A percentile compares a stretch with the other conserved stretches of the same genome.
Conservation (phyloP, 2,797 vertebrate species). For the Eulemur coronatus region DNA sequence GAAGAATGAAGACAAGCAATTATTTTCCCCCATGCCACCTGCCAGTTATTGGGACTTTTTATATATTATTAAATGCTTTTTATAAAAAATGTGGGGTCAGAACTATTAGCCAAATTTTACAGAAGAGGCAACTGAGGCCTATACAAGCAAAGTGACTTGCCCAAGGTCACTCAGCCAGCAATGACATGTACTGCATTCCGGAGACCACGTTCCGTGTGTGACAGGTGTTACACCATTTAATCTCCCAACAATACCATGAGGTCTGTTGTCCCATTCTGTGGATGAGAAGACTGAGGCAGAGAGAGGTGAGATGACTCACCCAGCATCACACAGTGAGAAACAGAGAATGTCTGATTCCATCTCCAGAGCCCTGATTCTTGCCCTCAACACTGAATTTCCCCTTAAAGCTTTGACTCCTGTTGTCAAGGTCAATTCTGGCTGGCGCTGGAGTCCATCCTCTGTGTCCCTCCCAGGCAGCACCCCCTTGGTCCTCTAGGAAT, state of each 20-base stretch:
- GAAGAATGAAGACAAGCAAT: not conserved
- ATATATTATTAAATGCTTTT: not conserved
- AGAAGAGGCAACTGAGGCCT: not conserved
- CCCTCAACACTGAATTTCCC: not conserved
- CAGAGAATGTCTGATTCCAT: not conserved
- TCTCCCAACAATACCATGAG: not conserved
- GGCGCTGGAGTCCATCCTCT: not conserved
- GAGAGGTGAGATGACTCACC: not conserved
- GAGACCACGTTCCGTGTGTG: no score
- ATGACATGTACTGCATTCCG: no score
- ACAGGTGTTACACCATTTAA: not conserved
- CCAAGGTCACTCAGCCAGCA: not conserved
- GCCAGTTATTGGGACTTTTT: not conserved
- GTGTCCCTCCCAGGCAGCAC: rapidly evolving
- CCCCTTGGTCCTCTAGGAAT: rapidly evolving
- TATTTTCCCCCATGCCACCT: not conserved
- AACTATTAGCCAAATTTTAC: not conserved
- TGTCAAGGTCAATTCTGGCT: not conserved
- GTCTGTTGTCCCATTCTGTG: not conserved
- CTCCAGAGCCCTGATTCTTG: not conserved
- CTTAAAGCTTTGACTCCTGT: not conserved
- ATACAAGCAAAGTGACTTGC: not conserved
- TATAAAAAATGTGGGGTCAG: not conserved
- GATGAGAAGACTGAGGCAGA: not conserved
- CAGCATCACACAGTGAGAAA: no score